These are phyloP conservation scores for Platyrinchus mystaceus DNA, from an alignment of 2,797 vertebrate genomes.

Conservation along the genomic window DNA sequence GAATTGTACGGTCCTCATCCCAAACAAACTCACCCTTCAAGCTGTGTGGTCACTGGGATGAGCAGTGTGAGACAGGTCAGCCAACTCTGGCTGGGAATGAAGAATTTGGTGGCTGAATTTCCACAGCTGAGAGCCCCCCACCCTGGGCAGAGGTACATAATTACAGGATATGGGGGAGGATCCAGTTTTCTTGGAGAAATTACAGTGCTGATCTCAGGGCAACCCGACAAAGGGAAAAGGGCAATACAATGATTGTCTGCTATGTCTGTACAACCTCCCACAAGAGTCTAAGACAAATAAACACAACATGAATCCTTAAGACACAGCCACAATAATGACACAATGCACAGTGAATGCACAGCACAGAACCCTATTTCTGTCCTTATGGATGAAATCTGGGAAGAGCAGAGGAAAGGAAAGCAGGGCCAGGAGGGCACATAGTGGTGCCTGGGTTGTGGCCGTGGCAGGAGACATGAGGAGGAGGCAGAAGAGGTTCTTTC, in stretches of 20 bases:
- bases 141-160: not conserved
- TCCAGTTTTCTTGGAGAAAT: not conserved
- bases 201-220: not conserved
- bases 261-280: not conserved
- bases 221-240: not conserved
- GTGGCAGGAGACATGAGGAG: not conserved
- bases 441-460: not conserved
- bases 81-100: not conserved
- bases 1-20: rapidly evolving
- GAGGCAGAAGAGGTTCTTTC: not conserved
- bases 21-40: not conserved
- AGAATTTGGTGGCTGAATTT: not conserved
- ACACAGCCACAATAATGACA: not conserved
- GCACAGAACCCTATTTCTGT: not conserved
- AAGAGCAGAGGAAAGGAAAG: not conserved
- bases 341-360: not conserved
- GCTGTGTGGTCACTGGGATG: rapidly evolving
- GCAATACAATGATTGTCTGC: not conserved
- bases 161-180: not conserved
- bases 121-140: not conserved
- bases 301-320: not conserved
- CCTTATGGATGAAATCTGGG: not conserved
- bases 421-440: rapidly evolving
- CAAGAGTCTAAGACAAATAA: not conserved
- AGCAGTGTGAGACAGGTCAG: rapidly evolving